phyloP scores from a whole-genome alignment of 2,113 vertebrate genomes.

The Anseranas semipalmata region DNA sequence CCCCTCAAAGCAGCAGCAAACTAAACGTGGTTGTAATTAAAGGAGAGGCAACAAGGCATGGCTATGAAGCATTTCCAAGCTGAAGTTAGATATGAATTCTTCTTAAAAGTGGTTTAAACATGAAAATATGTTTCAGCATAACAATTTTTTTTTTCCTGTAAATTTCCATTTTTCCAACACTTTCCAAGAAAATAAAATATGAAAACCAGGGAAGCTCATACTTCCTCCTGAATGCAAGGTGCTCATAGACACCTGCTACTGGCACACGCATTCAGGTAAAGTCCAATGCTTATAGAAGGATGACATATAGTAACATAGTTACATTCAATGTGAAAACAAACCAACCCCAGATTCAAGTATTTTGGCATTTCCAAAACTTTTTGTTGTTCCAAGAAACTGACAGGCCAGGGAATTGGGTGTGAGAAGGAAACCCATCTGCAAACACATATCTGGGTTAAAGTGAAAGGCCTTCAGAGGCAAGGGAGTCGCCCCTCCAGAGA shows the following conservation, averaged over 20 bases:
- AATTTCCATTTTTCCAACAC: neutral
- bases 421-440: neutral
- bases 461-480: neutral
- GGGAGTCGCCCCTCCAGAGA: neutral
- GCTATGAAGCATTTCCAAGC: neutral
- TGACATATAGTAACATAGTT: neutral
- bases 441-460: fast-evolving
- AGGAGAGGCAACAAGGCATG: neutral
- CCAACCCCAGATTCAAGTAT: neutral
- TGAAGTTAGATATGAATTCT: neutral
- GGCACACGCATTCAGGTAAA: neutral
- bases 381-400: neutral
- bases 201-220: neutral
- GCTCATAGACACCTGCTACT: neutral
- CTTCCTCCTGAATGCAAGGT: neutral
- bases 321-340: neutral
- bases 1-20: neutral
- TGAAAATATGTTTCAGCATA: neutral
- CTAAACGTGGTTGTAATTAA: neutral
- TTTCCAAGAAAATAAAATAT: neutral
- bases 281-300: neutral
- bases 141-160: neutral
- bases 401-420: neutral
- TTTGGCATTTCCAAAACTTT: neutral
- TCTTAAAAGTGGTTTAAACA: neutral